Percentiles rank a stretch among this genome's conserved stretches.
phyloP scores from a whole-genome alignment of 1,140 invertebrate genomes.

The Apis dorsata region DNA sequence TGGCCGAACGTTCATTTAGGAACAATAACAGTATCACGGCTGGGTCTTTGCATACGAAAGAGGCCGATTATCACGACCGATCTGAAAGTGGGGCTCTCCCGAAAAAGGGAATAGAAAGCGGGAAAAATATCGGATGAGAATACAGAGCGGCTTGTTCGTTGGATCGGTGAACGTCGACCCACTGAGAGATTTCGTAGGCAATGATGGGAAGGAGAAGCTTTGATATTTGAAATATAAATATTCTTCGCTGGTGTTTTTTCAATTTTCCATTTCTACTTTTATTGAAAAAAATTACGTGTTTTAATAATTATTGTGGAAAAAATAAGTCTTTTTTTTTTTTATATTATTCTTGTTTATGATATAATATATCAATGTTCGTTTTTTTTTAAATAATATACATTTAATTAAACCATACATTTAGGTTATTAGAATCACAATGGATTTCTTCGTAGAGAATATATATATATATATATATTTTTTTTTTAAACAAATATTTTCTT shows the following conservation, averaged over 20 bases:
- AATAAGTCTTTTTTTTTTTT: too few species aligned
- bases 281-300: neutral
- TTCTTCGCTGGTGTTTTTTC: neutral
- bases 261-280: neutral
- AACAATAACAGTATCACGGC: conserved; percentile 46
- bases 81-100: conserved; percentile 35
- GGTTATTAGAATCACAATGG: too few species aligned
- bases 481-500: too few species aligned
- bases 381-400: too few species aligned
- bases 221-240: neutral
- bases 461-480: too few species aligned
- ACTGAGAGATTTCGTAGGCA: too few species aligned
- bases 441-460: too few species aligned
- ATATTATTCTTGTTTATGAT: too few species aligned
- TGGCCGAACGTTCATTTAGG: conserved; percentile 33
- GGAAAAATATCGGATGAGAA: conserved; percentile 53
- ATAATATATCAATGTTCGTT: too few species aligned
- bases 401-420: too few species aligned
- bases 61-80: conserved; percentile 35
- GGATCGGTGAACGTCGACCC: neutral
- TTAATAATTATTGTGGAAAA: too few species aligned
- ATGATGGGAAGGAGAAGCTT: neutral
- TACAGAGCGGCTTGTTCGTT: conserved; percentile 24
- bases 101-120: conserved; percentile 59
- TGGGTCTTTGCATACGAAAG: conserved; percentile 52